Evolutionary conservation across 2,797 vertebrate species (phyloP).

Genomic region (Enteromius afrohamiltoni): DNA sequence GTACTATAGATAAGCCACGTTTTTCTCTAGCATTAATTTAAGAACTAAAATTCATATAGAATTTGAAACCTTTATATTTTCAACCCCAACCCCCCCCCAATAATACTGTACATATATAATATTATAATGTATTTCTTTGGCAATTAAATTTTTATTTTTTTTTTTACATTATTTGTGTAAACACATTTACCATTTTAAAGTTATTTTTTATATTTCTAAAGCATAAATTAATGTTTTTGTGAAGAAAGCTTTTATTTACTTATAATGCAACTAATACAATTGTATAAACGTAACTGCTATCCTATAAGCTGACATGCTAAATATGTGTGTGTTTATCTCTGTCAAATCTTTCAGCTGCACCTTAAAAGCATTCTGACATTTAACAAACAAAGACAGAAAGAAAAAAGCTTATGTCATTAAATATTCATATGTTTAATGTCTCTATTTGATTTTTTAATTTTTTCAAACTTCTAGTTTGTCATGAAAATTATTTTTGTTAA

Average conservation of each 20-base stretch:
- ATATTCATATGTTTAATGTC: neutral
- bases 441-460: neutral
- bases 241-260: neutral
- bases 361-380: neutral
- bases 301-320: neutral
- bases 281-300: neutral
- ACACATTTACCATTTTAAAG: neutral
- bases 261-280: neutral
- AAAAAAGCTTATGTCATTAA: neutral
- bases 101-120: neutral
- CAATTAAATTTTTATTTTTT: neutral
- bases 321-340: neutral
- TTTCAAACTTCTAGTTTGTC: neutral
- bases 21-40: conserved; percentile 2
- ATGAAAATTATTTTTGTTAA: neutral
- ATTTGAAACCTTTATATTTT: neutral
- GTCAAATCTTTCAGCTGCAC: neutral
- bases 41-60: neutral
- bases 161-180: neutral
- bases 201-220: neutral
- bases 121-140: neutral
- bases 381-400: neutral
- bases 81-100: too few relatives aligned
- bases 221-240: neutral
- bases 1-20: neutral